Conservation (phyloP, 2,113 vertebrate genomes). For the Axis porcinus region DNA sequence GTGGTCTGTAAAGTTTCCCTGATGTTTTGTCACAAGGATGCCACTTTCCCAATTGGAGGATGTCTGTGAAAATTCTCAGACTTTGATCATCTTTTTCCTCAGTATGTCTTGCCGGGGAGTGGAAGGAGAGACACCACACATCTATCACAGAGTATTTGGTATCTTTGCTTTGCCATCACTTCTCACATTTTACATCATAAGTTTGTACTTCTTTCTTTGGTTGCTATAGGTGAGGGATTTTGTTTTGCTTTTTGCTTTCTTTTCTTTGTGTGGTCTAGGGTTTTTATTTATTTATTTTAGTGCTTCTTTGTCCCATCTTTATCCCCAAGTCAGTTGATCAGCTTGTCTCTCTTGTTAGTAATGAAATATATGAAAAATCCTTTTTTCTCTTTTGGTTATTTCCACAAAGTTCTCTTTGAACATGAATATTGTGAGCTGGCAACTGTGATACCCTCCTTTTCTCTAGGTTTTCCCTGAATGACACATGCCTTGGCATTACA, state of each 20-base stretch:
- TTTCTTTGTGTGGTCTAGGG: background rate
- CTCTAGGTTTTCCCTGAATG: background rate
- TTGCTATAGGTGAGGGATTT: background rate
- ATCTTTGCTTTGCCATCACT: background rate
- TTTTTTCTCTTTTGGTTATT: background rate
- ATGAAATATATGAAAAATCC: background rate
- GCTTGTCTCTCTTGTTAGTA: background rate
- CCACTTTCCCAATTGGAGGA: background rate
- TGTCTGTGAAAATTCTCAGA: background rate
- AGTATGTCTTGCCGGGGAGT: background rate
- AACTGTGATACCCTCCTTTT: background rate
- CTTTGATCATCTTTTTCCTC: background rate
- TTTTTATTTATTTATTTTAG: background rate
- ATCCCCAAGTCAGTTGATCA: background rate
- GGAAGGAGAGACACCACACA: background rate
- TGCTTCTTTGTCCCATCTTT: background rate
- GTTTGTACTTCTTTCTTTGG: background rate
- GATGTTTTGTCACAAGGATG: background rate
- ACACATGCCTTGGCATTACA: background rate
- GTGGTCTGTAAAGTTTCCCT: background rate
- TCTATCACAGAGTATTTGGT: background rate
- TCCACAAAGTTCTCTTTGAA: background rate
- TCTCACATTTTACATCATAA: background rate
- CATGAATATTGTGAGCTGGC: background rate
- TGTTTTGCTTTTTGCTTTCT: background rate